A percentile compares a stretch with the other conserved stretches of the same genome.
phyloP scores from a whole-genome alignment of 2,797 vertebrate genomes.

The Epinephelus coioides region DNA sequence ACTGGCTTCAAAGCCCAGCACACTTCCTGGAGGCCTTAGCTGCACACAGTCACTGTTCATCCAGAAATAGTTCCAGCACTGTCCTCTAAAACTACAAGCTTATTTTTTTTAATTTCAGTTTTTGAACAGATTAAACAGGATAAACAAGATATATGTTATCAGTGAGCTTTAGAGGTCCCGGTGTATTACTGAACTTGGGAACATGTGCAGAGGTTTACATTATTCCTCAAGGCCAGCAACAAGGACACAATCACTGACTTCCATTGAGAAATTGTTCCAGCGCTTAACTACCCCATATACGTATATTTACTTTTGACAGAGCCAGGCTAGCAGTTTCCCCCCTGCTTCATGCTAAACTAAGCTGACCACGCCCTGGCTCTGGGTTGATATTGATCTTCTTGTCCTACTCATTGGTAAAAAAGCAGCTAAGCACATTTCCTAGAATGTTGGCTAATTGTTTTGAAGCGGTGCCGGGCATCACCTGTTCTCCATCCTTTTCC shows the following conservation, averaged over 20 bases:
- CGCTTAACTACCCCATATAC: background rate
- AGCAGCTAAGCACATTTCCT: background rate
- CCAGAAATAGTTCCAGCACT: no score
- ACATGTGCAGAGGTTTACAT: no score
- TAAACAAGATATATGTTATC: background rate
- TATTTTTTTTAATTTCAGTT: background rate
- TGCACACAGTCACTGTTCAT: no score
- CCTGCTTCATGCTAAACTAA: background rate
- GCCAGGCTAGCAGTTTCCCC: background rate
- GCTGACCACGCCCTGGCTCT: background rate
- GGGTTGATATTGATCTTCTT: background rate
- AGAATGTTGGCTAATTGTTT: background rate
- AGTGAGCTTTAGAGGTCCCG: no score
- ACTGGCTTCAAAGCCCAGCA: no score
- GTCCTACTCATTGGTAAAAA: background rate
- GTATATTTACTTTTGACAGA: background rate
- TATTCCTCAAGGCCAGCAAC: no score
- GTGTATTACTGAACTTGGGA: no score
- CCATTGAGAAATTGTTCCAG: background rate
- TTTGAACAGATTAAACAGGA: background rate
- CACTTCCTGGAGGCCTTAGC: no score
- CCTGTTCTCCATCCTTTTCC: slow-evolving; percentile 1
- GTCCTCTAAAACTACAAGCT: no score
- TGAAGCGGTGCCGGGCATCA: background rate
- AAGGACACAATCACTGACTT: background rate